These are phyloP conservation scores for Torymus tubicola DNA, from an alignment of 2,888 invertebrate genomes.

Conservation along the genomic window DNA sequence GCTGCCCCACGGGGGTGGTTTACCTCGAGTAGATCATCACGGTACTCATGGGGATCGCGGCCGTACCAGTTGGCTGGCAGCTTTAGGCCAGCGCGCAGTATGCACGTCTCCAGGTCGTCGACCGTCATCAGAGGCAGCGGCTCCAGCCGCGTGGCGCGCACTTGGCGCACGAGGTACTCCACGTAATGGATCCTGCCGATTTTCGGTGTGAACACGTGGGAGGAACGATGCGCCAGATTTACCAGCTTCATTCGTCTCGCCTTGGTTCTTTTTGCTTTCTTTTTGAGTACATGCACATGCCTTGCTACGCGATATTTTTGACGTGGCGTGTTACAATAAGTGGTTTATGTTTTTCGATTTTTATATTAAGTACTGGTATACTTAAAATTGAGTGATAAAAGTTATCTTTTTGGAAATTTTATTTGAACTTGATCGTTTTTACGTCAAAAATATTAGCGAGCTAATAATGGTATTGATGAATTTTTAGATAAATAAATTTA, in stretches of 20 bases:
- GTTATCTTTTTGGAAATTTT: no score
- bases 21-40: slow-evolving; percentile 78
- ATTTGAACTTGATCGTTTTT: no score
- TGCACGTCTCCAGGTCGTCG: slow-evolving; percentile 89
- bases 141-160: slow-evolving; percentile 85
- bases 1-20: slow-evolving; percentile 53
- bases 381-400: no score
- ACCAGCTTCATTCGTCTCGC: background rate
- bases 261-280: slow-evolving; percentile 13
- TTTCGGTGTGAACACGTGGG: background rate
- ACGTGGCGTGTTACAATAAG: no score
- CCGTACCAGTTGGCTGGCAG: slow-evolving; percentile 88
- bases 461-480: no score
- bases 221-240: background rate
- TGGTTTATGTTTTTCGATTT: no score
- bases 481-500: no score
- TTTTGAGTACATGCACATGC: background rate
- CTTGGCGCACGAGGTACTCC: slow-evolving; percentile 90
- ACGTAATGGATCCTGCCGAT: slow-evolving; percentile 88
- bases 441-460: no score
- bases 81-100: slow-evolving; percentile 85
- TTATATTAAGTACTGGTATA: no score
- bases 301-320: no score
- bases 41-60: slow-evolving; percentile 77
- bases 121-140: slow-evolving; percentile 86